Conservation (phyloP, 2,888 invertebrate species). For the Pterostichus madidus region DNA sequence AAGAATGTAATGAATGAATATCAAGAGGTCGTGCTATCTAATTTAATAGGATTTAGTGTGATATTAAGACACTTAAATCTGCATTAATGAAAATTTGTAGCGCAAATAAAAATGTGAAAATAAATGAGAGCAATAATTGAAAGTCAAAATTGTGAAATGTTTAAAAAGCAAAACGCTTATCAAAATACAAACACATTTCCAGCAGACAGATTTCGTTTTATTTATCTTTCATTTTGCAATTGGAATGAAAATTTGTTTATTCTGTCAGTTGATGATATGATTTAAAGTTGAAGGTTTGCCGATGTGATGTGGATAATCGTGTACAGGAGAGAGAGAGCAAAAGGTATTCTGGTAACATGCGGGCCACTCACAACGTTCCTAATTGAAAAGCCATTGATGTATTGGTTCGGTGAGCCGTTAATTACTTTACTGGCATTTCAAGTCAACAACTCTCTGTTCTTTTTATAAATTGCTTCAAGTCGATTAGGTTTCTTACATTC, state of each 20-base stretch:
- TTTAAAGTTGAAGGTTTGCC: background rate
- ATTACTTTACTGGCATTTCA: constrained; percentile 52
- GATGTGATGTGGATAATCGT: no score
- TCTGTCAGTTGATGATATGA: constrained; percentile 22
- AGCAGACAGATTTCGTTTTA: constrained; percentile 11
- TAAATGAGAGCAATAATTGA: background rate
- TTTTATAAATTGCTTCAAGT: constrained; percentile 60
- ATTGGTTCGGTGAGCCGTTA: constrained; percentile 52
- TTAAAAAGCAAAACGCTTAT: constrained; percentile 10
- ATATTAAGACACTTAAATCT: no score
- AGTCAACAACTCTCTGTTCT: constrained; percentile 55
- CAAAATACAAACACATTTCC: constrained; percentile 16
- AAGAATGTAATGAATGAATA: no score
- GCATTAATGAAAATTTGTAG: no score
- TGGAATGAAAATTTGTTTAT: constrained; percentile 17
- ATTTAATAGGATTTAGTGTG: no score
- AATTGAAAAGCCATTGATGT: constrained; percentile 63
- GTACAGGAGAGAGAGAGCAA: no score
- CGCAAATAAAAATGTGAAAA: no score
- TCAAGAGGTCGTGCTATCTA: no score
- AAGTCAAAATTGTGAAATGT: constrained; percentile 6
- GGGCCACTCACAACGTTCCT: background rate
- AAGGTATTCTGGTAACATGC: no score
- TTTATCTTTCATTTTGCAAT: constrained; percentile 29
- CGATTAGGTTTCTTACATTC: constrained; percentile 58